Percentiles rank a stretch among this genome's conserved stretches.
phyloP scores from a whole-genome alignment of 2,797 vertebrate species.

The Semaprochilodus insignis region DNA sequence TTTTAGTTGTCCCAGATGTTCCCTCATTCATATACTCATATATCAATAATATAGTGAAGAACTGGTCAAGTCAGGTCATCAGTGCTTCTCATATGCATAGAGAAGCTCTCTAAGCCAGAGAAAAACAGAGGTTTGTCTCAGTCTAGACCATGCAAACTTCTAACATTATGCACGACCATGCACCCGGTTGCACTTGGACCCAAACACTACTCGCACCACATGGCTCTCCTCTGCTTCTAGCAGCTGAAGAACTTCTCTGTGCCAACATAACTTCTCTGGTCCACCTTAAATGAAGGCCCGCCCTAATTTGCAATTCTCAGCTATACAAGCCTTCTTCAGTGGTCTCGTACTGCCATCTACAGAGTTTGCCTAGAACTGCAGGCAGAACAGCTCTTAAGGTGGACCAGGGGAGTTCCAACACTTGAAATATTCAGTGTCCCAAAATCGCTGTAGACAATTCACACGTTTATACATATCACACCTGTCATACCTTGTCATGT shows the following conservation, averaged over 20 bases:
- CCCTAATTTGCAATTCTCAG: neutral
- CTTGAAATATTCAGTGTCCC: neutral
- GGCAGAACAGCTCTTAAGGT: conserved; percentile 58
- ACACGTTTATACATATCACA: neutral
- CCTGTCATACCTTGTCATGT: neutral
- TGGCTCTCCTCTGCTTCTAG: neutral
- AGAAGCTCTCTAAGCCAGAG: neutral
- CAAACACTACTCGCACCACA: neutral
- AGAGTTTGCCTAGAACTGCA: conserved; percentile 38
- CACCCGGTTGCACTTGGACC: neutral
- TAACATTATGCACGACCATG: neutral
- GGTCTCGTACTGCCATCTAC: conserved; percentile 61
- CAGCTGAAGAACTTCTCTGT: neutral
- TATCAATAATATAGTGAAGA: neutral
- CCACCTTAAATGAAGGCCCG: conserved; percentile 63
- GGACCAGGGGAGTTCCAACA: conserved; percentile 47
- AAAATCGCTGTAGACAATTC: neutral
- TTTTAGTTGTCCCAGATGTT: neutral
- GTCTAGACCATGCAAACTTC: neutral
- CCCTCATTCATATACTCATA: neutral
- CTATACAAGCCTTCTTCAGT: neutral
- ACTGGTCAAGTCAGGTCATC: neutral
- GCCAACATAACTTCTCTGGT: conserved; percentile 29
- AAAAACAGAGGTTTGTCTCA: neutral
- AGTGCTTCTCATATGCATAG: neutral